phyloP scores from a whole-genome alignment of 1,140 invertebrate genomes.

The Lamellibrachia luymesi region DNA sequence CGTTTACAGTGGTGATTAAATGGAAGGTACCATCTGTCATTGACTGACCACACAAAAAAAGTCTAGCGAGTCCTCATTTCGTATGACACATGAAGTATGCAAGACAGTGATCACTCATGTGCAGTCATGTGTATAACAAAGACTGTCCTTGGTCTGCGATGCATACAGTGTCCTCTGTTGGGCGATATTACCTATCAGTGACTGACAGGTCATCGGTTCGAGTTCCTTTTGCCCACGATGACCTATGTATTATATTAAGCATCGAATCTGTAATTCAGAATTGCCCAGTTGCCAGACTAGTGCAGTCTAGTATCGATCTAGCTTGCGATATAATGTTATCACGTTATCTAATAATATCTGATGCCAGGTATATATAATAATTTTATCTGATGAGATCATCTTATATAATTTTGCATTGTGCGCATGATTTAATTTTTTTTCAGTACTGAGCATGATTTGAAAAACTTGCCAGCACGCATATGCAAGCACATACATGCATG shows the following conservation, averaged over 20 bases:
- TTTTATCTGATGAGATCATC: neutral
- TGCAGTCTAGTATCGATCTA: neutral
- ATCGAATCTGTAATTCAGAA: neutral
- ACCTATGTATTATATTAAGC: neutral
- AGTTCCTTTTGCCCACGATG: neutral
- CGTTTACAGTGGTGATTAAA: neutral
- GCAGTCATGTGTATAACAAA: neutral
- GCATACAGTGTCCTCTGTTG: neutral
- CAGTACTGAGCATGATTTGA: neutral
- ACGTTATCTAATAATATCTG: neutral
- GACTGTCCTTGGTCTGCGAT: neutral
- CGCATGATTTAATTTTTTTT: neutral
- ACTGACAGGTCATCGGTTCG: neutral
- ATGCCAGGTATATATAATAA: neutral
- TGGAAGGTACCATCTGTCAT: neutral
- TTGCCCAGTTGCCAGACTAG: neutral
- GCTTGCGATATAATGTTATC: neutral
- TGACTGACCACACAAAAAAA: neutral
- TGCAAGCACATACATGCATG: neutral
- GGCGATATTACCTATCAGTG: neutral
- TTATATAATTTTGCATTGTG: neutral
- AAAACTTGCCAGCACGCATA: neutral
- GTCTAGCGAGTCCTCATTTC: neutral
- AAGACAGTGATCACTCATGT: neutral
- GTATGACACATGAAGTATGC: neutral